Conservation (phyloP, 1,140 invertebrate species). For the Apis florea region DNA sequence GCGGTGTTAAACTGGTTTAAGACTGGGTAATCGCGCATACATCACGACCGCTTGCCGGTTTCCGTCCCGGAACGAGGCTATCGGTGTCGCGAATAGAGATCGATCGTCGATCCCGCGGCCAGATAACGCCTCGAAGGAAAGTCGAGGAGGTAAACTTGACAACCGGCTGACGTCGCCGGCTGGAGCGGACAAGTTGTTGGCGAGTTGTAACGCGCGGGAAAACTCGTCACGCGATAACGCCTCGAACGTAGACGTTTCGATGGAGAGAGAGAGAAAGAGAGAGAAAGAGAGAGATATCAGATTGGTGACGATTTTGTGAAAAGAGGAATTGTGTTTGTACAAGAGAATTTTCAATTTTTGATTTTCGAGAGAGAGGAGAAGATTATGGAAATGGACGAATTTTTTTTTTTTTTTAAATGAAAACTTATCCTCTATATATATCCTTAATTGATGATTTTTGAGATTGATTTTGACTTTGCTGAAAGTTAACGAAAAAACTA, state of each 20-base stretch:
- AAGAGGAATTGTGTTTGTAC: too few relatives aligned
- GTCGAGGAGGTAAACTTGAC: conserved; percentile 28
- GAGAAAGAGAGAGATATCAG: too few relatives aligned
- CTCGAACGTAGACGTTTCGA: not conserved
- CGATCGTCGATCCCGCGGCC: conserved; percentile 46
- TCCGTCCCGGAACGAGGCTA: conserved; percentile 23
- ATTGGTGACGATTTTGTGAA: too few relatives aligned
- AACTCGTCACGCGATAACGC: conserved; percentile 9
- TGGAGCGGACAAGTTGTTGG: conserved; percentile 55
- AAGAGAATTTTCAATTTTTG: too few relatives aligned
- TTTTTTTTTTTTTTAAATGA: too few relatives aligned
- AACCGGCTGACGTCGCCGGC: conserved; percentile 38
- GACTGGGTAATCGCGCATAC: conserved; percentile 7
- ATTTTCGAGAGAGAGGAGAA: too few relatives aligned
- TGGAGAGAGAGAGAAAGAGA: not conserved
- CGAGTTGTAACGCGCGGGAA: conserved; percentile 19
- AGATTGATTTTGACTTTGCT: too few relatives aligned
- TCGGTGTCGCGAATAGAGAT: conserved; percentile 43
- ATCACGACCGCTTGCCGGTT: conserved; percentile 34
- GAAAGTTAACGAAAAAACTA: too few relatives aligned
- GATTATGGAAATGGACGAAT: too few relatives aligned
- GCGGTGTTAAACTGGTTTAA: conserved; percentile 48
- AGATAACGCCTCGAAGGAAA: conserved; percentile 56
- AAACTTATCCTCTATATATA: too few relatives aligned
- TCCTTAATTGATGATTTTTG: too few relatives aligned